phyloP scores from a whole-genome alignment of 2,113 vertebrate species.

The Seriola dumerili region DNA sequence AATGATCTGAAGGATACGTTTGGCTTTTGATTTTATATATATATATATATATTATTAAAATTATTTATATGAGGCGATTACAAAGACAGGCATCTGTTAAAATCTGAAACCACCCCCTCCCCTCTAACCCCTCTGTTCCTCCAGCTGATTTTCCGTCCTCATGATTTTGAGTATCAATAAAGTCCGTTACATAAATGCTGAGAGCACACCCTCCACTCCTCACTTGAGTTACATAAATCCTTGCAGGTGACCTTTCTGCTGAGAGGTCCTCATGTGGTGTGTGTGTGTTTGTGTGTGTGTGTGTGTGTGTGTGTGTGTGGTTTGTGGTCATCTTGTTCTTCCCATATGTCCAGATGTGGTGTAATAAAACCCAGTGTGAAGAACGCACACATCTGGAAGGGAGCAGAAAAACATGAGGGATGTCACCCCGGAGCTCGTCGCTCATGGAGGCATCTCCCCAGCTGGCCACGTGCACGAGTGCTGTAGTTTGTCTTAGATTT shows the following conservation, averaged over 20 bases:
- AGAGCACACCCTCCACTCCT: conserved; percentile 37
- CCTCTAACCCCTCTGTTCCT: not conserved
- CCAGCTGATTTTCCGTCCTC: conserved; percentile 26
- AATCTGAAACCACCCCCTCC: not conserved
- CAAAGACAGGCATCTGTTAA: not conserved
- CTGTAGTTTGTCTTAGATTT: conserved; percentile 27
- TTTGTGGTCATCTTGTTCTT: conserved; percentile 47
- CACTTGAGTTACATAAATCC: conserved; percentile 57
- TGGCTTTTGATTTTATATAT: not conserved
- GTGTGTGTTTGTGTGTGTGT: conserved; percentile 3
- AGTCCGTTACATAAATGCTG: conserved; percentile 58
- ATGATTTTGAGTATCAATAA: conserved; percentile 41
- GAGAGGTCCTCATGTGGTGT: conserved; percentile 36
- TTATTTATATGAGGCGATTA: no score
- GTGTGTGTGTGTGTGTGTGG: conserved; percentile 32
- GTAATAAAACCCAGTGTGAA: conserved; percentile 53
- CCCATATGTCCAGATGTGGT: conserved; percentile 65
- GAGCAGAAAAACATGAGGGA: conserved; percentile 48
- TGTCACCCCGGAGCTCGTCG: conserved; percentile 35
- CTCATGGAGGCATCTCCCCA: conserved; percentile 50
- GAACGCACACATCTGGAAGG: conserved; percentile 66
- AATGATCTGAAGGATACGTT: not conserved
- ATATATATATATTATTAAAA: not conserved
- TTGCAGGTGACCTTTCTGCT: conserved; percentile 50
- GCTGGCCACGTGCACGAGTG: not conserved